phyloP scores from a whole-genome alignment of 2,113 vertebrate genomes.

The Microtus ochrogaster region DNA sequence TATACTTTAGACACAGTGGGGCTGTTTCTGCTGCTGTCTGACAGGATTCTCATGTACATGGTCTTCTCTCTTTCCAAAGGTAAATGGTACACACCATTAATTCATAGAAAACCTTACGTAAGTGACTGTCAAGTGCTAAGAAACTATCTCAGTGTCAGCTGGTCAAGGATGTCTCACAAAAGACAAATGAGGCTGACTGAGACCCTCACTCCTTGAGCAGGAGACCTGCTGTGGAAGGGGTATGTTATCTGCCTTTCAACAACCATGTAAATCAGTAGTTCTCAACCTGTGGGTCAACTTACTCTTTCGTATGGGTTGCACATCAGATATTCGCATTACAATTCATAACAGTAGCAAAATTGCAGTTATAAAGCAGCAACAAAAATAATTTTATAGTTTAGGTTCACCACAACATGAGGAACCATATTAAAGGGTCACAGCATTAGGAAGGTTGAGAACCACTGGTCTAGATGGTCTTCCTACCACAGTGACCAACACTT shows the following conservation, averaged over 20 bases:
- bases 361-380: background rate
- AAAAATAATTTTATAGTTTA: background rate
- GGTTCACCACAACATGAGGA: background rate
- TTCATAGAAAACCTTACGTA: background rate
- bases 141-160: background rate
- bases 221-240: background rate
- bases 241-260: background rate
- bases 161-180: background rate
- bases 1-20: background rate
- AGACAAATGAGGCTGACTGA: background rate
- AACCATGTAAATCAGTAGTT: background rate
- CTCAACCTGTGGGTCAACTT: background rate
- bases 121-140: background rate
- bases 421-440: background rate
- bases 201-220: background rate
- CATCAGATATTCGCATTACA: background rate
- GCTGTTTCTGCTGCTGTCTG: background rate
- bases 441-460: background rate
- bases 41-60: constrained; percentile 20
- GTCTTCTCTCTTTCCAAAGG: constrained; percentile 29
- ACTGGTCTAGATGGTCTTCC: background rate
- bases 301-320: background rate
- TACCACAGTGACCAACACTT: background rate
- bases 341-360: background rate
- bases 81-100: background rate